These are phyloP conservation scores for Nibea albiflora DNA, from an alignment of 2,113 vertebrate genomes.

Conservation along the genomic window DNA sequence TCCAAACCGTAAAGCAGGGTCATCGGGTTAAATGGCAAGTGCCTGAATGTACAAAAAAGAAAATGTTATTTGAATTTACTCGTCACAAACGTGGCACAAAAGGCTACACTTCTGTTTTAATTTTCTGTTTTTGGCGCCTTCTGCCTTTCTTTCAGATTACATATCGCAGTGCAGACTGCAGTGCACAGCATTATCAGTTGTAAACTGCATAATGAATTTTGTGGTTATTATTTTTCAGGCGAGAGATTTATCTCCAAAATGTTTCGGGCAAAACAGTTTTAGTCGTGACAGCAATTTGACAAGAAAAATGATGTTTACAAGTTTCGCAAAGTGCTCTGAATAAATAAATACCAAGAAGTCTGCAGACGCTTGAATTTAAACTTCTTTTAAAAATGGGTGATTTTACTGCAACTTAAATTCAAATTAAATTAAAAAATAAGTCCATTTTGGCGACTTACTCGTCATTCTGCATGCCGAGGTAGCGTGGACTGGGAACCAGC, in stretches of 20 bases:
- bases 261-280: not conserved
- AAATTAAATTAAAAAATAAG: not conserved
- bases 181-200: not conserved
- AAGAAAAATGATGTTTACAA: constrained; percentile 23
- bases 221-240: constrained; percentile 7
- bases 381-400: not conserved
- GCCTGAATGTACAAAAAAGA: not conserved
- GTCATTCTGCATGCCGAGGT: constrained; percentile 95
- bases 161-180: not conserved
- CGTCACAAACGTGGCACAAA: not conserved
- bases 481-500: constrained; percentile 97
- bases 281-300: not conserved
- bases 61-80: too few species aligned
- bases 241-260: not conserved
- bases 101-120: not conserved
- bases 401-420: not conserved
- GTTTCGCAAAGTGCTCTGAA: constrained; percentile 24
- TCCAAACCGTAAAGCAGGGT: not conserved
- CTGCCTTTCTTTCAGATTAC: not conserved
- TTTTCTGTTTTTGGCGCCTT: not conserved
- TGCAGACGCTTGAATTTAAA: not conserved
- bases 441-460: constrained; percentile 86
- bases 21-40: not conserved
- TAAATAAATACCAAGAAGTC: constrained; percentile 9
- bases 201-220: constrained; percentile 18